Evolutionary conservation across 2,888 invertebrate genomes (phyloP), one percentile per base, ranked within the genome.

Genomic region (Craniophora ligustri): DNA sequence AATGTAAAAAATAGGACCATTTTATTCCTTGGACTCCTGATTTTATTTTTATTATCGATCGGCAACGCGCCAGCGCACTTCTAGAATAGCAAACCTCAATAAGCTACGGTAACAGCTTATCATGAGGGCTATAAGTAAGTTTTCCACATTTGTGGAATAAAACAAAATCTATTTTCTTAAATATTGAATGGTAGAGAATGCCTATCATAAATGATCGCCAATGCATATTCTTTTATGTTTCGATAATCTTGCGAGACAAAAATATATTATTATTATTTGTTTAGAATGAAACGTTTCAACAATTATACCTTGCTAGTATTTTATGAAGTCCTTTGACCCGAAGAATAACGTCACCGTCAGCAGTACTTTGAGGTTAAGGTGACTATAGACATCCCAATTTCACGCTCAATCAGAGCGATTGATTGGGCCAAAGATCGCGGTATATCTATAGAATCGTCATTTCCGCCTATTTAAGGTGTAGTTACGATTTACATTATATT

Each of bases 331-430:
- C 15, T 11, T 34, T 30, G 18, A 38, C 14, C 31, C 41, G 15
- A 32, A 42, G 14, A 23, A 38, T 16, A 28, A 10, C n/a, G 31
- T 5, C 23, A 10, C 26, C 13, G 16, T 34, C 23, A 31, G 15
- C 13, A 19, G 18, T 15, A 49, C 31, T 48, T 19, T 42, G 57
- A 56, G 57, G 57, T 38, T 36, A 42, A 38, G 49, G 57, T 49
- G 56, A 35, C 56, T 47, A 54, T 55, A 39, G 34, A 42, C 49
- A 11, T 6, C n/a, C 41, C 57, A 58, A 58, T 58, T 58, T 58
- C 57, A 58, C 57, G 57, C 57, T 58, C 57, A 56, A 58, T 58
- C 57, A 57, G 57, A 58, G 57, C 57, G 57, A 58, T 42, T 58
- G 57, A 58, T 58, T 49, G 57, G 31, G 15, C 36, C 35, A 38